Base-by-base conservation (phyloP, 2,113 vertebrate genomes). In the Lathamus discolor region DNA sequence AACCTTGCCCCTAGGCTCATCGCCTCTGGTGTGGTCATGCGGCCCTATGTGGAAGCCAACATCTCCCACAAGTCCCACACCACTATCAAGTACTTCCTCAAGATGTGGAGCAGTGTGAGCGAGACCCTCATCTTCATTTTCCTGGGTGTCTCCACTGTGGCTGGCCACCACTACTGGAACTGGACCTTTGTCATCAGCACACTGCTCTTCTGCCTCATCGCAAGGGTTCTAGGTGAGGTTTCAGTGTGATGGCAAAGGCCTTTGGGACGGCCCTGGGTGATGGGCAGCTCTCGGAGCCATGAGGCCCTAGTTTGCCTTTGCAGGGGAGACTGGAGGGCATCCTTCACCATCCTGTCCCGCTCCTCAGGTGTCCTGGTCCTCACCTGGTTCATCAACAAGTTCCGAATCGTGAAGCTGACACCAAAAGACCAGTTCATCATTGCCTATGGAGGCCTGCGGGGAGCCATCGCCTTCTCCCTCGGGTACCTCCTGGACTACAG, bases 11-110 rank as follows among this genome's bases (percentile, higher is more conserved):
- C 52, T 97, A 99, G 99, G 67, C 98, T 99, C 59, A 99, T 99
- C 9, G 98, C 99, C 14, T 99, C 99, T 0, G 99, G 99, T 0
- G 99, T 99, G 1, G 98, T 99, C 79, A 99, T 99, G 99, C 97
- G 99, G 8, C 99, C 99, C 19, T 99, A 99, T 0, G 99, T 99
- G 97, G 99, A 99, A 95, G 99, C 99, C 92, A 99, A 99, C 96
- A 99, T 99, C 96, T 99, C 99, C 73, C 99, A 99, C 97, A 99
- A 99, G 93, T 99, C 99, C 33, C 99, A 99, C 98, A 99, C 99
- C 68, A 99, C 99, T 97, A 99, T 99, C 98, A 99, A 99, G 79
- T 99, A 99, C 83, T 99, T 99, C 97, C 97, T 99, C 87, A 99
- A 99, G 98, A 99, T 99, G 99, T 99, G 98, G 99, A 99, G 99